Percentiles rank a stretch among this genome's conserved stretches.
Conservation (phyloP, 2,888 invertebrate genomes). For the Limnephilus lunatus region DNA sequence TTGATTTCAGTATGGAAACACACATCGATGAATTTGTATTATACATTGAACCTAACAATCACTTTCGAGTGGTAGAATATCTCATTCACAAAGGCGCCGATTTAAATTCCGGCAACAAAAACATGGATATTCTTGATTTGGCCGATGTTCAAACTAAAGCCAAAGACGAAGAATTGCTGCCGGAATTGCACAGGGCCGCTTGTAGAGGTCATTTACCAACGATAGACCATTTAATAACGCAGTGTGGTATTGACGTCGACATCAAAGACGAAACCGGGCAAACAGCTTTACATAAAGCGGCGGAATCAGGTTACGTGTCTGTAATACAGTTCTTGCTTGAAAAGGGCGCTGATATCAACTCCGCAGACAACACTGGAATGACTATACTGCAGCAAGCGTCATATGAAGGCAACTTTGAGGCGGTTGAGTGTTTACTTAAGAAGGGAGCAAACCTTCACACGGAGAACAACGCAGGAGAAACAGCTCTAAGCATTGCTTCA, state of each 20-base stretch:
- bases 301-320: neutral
- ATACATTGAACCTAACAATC: neutral
- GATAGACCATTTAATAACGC: neutral
- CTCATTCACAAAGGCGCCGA: neutral
- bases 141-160: neutral
- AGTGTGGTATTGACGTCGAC: neutral
- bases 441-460: neutral
- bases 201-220: neutral
- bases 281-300: neutral
- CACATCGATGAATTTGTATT: no score
- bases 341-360: neutral
- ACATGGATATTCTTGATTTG: neutral
- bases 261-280: neutral
- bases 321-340: neutral
- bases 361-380: neutral
- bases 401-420: neutral
- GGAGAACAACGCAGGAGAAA: neutral
- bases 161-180: neutral
- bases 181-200: neutral
- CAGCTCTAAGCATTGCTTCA: neutral
- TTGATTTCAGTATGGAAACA: no score
- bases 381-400: neutral
- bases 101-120: neutral
- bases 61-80: neutral
- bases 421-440: neutral